A percentile compares a stretch with the other conserved stretches of the same genome.
These are phyloP conservation scores for Rhagophthalmus giganteus DNA, from an alignment of 2,888 invertebrate genomes.

Conservation along the genomic window DNA sequence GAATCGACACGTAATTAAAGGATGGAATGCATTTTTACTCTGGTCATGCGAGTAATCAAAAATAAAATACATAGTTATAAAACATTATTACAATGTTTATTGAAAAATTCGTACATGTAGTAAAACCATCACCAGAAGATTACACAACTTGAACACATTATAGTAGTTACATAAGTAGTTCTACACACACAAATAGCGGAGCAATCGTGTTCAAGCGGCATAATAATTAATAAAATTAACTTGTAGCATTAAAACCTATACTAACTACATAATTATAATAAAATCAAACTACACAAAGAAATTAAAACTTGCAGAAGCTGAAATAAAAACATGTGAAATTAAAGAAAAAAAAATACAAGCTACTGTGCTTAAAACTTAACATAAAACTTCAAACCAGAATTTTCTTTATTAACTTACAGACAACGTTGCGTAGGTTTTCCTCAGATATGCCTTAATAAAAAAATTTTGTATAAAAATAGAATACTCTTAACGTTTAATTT, in stretches of 20 bases:
- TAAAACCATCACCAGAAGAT: conserved; percentile 50
- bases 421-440: conserved; percentile 53
- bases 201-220: conserved; percentile 43
- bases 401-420: conserved; percentile 49
- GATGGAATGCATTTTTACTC: conserved; percentile 21
- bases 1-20: too few relatives aligned
- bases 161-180: conserved; percentile 12
- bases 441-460: conserved; percentile 49
- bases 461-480: conserved; percentile 30
- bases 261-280: conserved; percentile 42
- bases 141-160: conserved; percentile 32
- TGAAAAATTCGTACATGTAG: conserved; percentile 50
- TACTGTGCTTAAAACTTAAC: conserved; percentile 49
- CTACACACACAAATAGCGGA: conserved; percentile 29
- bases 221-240: conserved; percentile 39
- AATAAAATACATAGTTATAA: conserved; percentile 52
- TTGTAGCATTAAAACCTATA: conserved; percentile 41
- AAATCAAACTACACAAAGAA: conserved; percentile 37
- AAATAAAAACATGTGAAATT: conserved; percentile 30
- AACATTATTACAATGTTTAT: conserved; percentile 55
- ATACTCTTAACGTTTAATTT: conserved; percentile 16
- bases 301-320: conserved; percentile 38
- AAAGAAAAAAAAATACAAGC: conserved; percentile 41
- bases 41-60: conserved; percentile 48
- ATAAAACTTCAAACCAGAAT: conserved; percentile 34